These are phyloP conservation scores for Trachelus troglodyta DNA, from an alignment of 2,888 invertebrate species.

Conservation along the genomic window DNA sequence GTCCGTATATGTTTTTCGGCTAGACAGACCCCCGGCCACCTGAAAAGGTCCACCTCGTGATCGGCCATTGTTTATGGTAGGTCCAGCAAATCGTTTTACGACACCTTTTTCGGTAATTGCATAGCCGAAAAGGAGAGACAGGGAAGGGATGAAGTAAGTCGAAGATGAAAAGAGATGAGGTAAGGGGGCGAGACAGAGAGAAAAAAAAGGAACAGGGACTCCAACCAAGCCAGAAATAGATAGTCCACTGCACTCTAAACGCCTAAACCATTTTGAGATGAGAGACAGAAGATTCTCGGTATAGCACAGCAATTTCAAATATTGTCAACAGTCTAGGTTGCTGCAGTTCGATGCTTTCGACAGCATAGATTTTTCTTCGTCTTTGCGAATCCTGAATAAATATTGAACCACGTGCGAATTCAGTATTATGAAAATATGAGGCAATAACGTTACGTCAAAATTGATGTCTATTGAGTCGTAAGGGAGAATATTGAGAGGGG, in stretches of 20 bases:
- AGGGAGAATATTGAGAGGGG: background rate
- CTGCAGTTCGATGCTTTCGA: background rate
- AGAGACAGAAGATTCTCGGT: background rate
- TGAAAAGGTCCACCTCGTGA: constrained; percentile 35
- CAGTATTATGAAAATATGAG: background rate
- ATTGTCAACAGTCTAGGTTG: background rate
- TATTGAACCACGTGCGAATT: background rate
- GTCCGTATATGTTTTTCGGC: background rate
- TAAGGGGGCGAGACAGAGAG: background rate
- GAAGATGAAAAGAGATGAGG: background rate
- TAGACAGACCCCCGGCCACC: background rate
- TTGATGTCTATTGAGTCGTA: background rate
- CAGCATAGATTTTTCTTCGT: background rate
- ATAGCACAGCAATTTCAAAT: background rate
- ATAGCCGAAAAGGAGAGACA: constrained; percentile 18
- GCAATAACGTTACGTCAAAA: background rate
- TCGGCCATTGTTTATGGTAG: constrained; percentile 53
- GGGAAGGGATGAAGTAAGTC: constrained; percentile 18
- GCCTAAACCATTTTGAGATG: background rate
- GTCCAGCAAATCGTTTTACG: constrained; percentile 52
- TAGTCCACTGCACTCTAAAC: background rate
- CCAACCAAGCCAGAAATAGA: background rate
- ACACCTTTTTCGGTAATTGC: constrained; percentile 16
- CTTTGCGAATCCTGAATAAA: background rate
- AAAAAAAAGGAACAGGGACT: background rate